phyloP scores from a whole-genome alignment of 1,140 invertebrate species.

The Whitmania pigra region DNA sequence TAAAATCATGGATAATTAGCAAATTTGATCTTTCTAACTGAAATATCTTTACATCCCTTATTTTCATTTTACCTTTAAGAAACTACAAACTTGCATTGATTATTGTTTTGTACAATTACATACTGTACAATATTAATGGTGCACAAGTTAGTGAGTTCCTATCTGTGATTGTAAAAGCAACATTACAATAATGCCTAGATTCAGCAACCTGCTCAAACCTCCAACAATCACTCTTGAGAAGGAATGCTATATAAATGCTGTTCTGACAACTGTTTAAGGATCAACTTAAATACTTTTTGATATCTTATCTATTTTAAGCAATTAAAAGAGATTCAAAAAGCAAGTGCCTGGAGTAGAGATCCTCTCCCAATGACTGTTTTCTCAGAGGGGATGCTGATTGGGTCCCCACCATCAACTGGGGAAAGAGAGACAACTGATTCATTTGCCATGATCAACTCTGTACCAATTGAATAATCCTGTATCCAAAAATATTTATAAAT shows the following conservation, averaged over 20 bases:
- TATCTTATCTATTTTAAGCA: background rate
- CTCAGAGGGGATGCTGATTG: background rate
- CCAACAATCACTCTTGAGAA: background rate
- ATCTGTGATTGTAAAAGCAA: background rate
- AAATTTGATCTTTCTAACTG: too few species aligned
- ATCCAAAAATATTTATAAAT: background rate
- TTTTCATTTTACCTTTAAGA: too few species aligned
- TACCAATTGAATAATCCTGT: background rate
- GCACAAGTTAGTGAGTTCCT: too few species aligned
- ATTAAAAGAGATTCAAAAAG: background rate
- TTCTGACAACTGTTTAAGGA: background rate
- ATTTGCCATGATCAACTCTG: background rate
- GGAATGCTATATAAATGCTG: background rate
- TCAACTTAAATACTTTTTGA: too few species aligned
- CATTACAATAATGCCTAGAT: background rate
- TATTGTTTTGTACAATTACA: too few species aligned
- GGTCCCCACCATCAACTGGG: slow-evolving; percentile 4
- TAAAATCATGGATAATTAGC: too few species aligned
- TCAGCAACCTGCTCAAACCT: background rate
- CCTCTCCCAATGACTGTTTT: slow-evolving; percentile 9
- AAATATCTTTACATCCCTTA: too few species aligned
- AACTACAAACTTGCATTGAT: too few species aligned
- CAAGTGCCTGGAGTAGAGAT: background rate
- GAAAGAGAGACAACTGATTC: background rate
- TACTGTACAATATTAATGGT: too few species aligned